phyloP scores from a whole-genome alignment of 2,113 vertebrate species.

The Corythoichthys intestinalis region DNA sequence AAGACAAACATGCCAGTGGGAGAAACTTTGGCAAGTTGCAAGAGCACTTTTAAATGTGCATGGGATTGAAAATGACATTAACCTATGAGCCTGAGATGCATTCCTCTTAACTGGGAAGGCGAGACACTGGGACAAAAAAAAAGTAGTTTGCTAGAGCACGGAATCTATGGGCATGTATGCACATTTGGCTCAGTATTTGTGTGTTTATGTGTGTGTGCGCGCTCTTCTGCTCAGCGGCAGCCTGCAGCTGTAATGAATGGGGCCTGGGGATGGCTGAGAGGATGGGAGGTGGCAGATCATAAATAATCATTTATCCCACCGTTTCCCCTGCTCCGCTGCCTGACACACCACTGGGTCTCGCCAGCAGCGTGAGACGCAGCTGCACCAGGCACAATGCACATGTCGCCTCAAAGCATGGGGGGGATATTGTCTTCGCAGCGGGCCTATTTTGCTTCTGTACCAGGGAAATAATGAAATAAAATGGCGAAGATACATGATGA shows the following conservation, averaged over 20 bases:
- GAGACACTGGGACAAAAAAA: conserved; percentile 14
- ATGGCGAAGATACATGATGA: conserved; percentile 16
- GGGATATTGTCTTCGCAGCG: conserved; percentile 43
- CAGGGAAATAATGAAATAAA: conserved; percentile 31
- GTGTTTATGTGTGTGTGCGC: conserved; percentile 14
- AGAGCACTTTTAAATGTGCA: conserved; percentile 12
- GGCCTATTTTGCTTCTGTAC: conserved; percentile 30
- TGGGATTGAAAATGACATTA: conserved; percentile 23
- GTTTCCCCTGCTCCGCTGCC: conserved; percentile 62
- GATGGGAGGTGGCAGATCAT: conserved; percentile 78
- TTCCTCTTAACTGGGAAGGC: conserved; percentile 37
- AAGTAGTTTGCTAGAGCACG: conserved; percentile 19
- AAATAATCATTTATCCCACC: conserved; percentile 78
- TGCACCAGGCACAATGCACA: conserved; percentile 55
- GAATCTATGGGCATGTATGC: conserved; percentile 25
- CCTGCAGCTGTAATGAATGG: conserved; percentile 76
- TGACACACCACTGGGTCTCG: conserved; percentile 65
- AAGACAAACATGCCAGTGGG: conserved; percentile 7
- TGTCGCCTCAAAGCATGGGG: conserved; percentile 46
- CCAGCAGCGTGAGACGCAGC: conserved; percentile 55
- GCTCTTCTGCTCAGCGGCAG: conserved; percentile 54
- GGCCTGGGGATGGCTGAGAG: conserved; percentile 71
- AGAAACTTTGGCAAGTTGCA: conserved; percentile 28
- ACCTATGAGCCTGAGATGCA: conserved; percentile 29
- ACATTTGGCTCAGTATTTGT: conserved; percentile 37